A percentile compares a stretch with the other conserved stretches of the same genome.
phyloP scores from a whole-genome alignment of 2,797 vertebrate genomes.

The Gallinago solitaria region DNA sequence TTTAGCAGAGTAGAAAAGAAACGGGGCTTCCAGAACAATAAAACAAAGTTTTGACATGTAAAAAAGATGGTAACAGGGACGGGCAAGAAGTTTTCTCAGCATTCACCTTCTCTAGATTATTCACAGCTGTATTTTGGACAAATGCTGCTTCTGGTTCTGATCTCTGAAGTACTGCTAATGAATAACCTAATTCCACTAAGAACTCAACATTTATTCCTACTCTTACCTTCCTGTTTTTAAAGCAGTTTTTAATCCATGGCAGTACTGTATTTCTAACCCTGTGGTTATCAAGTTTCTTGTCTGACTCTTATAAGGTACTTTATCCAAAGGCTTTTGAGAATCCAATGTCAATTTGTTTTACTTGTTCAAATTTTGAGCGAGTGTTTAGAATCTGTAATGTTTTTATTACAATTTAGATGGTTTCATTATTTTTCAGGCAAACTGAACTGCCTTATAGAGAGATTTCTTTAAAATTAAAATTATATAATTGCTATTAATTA shows the following conservation, averaged over 20 bases:
- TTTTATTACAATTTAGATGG: not conserved
- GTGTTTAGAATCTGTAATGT: not conserved
- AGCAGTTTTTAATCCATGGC: not conserved
- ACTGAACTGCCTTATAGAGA: not conserved
- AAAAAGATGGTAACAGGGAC: not conserved
- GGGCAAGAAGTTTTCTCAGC: not conserved
- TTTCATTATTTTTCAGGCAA: not conserved
- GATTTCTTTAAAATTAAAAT: not conserved
- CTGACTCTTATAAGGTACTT: not conserved
- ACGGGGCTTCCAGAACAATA: not conserved
- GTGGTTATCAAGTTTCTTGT: not conserved
- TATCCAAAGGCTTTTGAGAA: not conserved
- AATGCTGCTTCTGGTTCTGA: not conserved
- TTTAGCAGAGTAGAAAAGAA: not conserved
- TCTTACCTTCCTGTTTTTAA: not conserved
- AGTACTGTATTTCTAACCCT: not conserved
- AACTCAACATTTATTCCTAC: not conserved
- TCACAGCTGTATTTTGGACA: not conserved
- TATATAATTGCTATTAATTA: not conserved
- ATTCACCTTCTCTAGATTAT: not conserved
- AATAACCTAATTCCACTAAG: not conserved
- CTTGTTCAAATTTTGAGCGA: slow-evolving; percentile 4
- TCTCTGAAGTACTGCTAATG: not conserved
- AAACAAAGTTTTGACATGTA: not conserved
- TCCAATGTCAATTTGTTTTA: slow-evolving; percentile 27